Conservation (phyloP, 2,113 vertebrate species). For the Hemichromis elongatus region DNA sequence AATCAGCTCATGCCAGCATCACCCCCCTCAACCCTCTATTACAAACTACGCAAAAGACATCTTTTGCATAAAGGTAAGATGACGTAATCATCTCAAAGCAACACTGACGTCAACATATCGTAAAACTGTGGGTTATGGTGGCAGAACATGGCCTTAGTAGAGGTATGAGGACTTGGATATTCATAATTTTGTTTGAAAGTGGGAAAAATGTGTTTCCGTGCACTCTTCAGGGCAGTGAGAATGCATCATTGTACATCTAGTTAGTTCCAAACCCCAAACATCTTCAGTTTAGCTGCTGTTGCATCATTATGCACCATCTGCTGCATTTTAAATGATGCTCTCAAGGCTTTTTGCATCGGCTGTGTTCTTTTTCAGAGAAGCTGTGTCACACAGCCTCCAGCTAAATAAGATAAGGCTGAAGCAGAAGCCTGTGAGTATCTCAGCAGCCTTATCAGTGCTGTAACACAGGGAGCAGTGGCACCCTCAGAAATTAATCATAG, state of each 20-base stretch:
- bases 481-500: conserved; percentile 12
- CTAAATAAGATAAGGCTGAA: conserved; percentile 18
- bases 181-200: not conserved
- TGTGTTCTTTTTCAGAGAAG: conserved; percentile 12
- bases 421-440: conserved; percentile 1
- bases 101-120: not conserved
- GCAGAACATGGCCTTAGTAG: not conserved
- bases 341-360: conserved; percentile 18
- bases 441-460: not conserved
- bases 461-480: not conserved
- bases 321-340: conserved; percentile 37
- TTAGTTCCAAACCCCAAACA: not conserved
- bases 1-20: not conserved
- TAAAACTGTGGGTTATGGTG: not conserved
- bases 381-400: conserved; percentile 11
- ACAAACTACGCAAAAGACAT: not conserved
- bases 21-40: not conserved
- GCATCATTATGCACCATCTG: conserved; percentile 23
- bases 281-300: conserved; percentile 17
- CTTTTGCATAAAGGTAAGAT: not conserved
- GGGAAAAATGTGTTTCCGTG: not conserved
- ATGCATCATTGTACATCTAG: not conserved
- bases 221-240: not conserved
- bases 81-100: not conserved
- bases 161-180: not conserved